A percentile compares a stretch with the other conserved stretches of the same genome.
Conservation (phyloP, 2,113 vertebrate genomes). For the Ciconia stormi region DNA sequence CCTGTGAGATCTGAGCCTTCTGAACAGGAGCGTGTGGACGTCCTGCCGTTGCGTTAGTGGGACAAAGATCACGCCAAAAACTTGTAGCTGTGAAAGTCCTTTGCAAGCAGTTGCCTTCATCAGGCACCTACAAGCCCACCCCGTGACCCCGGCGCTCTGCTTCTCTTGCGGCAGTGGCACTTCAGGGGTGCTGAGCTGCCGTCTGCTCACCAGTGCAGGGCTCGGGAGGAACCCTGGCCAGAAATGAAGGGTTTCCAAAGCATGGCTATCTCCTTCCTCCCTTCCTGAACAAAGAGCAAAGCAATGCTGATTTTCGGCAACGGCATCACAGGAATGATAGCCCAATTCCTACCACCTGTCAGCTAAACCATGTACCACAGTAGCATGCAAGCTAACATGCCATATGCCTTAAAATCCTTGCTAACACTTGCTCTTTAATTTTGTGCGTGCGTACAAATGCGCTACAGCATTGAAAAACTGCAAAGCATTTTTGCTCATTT, state of each 20-base stretch:
- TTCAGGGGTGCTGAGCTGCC: neutral
- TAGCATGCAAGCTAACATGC: accelerated
- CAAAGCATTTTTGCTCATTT: neutral
- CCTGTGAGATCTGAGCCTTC: neutral
- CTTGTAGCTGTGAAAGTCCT: neutral
- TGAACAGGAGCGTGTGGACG: neutral
- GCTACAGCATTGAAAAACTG: neutral
- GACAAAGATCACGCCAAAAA: neutral
- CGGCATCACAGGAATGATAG: neutral
- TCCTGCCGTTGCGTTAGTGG: neutral
- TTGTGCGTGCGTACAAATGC: neutral
- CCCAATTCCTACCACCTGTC: neutral
- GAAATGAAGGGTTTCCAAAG: neutral
- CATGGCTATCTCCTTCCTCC: neutral
- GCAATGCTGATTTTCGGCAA: neutral
- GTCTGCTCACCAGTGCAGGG: neutral
- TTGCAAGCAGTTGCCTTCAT: neutral
- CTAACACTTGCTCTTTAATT: neutral
- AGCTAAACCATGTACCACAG: neutral
- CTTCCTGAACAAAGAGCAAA: neutral
- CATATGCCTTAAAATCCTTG: neutral
- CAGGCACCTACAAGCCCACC: neutral
- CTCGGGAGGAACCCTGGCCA: neutral
- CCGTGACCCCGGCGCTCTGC: neutral
- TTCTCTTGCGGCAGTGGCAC: neutral